Conservation (phyloP, 2,888 invertebrate species). For the Melitaea athalia region DNA sequence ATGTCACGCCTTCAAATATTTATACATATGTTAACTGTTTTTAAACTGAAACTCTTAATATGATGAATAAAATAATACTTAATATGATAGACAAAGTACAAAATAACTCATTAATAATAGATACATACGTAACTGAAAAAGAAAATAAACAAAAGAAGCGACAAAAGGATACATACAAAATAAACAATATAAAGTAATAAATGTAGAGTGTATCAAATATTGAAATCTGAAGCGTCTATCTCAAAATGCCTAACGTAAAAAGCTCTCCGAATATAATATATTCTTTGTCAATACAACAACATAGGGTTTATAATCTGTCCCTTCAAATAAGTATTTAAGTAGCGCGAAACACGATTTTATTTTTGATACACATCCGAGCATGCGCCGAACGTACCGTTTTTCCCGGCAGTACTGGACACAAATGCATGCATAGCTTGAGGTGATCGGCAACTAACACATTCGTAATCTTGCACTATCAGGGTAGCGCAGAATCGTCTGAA, state of each 20-base stretch:
- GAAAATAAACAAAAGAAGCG: neutral
- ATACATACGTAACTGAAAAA: neutral
- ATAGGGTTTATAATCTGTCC: slow-evolving; percentile 39
- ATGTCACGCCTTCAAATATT: too few species aligned
- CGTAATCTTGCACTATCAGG: slow-evolving; percentile 46
- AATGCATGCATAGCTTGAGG: slow-evolving; percentile 56
- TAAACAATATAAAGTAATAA: neutral
- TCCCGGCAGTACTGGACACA: slow-evolving; percentile 55
- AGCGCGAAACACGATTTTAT: slow-evolving; percentile 62
- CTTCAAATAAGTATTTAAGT: slow-evolving; percentile 61
- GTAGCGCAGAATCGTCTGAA: slow-evolving; percentile 50
- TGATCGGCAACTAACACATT: slow-evolving; percentile 59
- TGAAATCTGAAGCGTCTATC: neutral
- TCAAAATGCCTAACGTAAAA: neutral
- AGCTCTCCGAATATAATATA: slow-evolving; percentile 8
- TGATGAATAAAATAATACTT: too few species aligned
- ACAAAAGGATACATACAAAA: neutral
- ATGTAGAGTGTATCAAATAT: neutral
- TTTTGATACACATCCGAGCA: slow-evolving; percentile 58
- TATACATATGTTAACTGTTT: too few species aligned
- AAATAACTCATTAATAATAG: too few species aligned
- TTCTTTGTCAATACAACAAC: slow-evolving; percentile 18
- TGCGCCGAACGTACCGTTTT: slow-evolving; percentile 53
- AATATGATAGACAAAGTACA: too few species aligned
- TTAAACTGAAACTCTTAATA: too few species aligned